phyloP scores from a whole-genome alignment of 1,140 invertebrate species.

The Mycetomoellerius zeteki region DNA sequence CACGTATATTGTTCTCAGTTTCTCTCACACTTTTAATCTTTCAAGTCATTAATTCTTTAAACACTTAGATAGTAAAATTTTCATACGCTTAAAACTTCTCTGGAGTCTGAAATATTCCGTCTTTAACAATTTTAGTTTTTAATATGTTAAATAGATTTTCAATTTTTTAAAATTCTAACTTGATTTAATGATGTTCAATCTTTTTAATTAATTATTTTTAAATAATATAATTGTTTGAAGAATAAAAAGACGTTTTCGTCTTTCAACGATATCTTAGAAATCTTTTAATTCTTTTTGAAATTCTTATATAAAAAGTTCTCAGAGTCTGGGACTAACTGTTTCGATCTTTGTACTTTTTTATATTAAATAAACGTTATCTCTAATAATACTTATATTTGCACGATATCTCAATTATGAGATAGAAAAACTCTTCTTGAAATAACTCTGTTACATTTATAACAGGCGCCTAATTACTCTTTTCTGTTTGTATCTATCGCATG shows the following conservation, averaged over 20 bases:
- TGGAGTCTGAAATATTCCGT: slow-evolving; percentile 18
- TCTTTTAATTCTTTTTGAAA: background rate
- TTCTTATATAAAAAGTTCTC: background rate
- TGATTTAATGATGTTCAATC: background rate
- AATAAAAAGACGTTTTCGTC: background rate
- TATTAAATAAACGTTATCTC: background rate
- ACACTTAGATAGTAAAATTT: background rate
- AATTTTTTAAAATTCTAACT: background rate
- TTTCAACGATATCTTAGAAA: background rate
- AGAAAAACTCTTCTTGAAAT: background rate
- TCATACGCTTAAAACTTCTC: background rate
- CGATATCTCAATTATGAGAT: background rate
- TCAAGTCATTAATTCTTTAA: background rate
- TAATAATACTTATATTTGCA: background rate
- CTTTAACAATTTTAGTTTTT: background rate
- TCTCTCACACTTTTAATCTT: slow-evolving; percentile 1
- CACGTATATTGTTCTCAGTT: background rate
- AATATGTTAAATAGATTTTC: background rate
- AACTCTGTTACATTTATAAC: slow-evolving; percentile 33
- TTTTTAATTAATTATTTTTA: background rate
- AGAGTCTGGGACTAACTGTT: background rate
- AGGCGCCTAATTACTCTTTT: background rate
- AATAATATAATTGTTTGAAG: background rate
- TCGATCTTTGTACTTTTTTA: background rate
- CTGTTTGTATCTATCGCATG: background rate